These are phyloP conservation scores for Xenopus petersii DNA, from an alignment of 2,797 vertebrate species.

Conservation along the genomic window DNA sequence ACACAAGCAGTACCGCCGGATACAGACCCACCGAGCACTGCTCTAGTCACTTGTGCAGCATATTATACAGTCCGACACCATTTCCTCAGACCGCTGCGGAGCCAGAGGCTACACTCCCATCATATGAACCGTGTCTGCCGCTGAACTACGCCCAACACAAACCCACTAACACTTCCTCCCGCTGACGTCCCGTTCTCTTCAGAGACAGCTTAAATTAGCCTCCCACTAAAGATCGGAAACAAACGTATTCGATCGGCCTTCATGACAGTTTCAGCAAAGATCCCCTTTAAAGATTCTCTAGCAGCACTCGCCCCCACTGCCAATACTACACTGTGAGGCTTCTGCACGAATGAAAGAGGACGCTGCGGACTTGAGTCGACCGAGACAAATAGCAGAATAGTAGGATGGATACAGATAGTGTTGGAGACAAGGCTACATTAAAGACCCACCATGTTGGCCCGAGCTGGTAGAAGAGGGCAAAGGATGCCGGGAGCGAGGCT, in stretches of 20 bases:
- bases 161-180: too few relatives aligned
- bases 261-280: not conserved
- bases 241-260: not conserved
- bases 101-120: too few relatives aligned
- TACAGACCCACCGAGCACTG: too few relatives aligned
- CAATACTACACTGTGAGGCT: not conserved
- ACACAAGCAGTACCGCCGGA: too few relatives aligned
- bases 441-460: slow-evolving; percentile 80
- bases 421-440: accelerated
- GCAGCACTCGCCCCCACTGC: not conserved
- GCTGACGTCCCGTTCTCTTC: too few relatives aligned
- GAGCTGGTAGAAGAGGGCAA: slow-evolving; percentile 64
- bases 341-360: not conserved
- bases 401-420: slow-evolving; percentile 52
- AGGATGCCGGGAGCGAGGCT: slow-evolving; percentile 38
- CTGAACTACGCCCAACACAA: too few relatives aligned
- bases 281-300: not conserved
- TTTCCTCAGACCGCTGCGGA: too few relatives aligned
- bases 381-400: accelerated
- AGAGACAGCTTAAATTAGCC: too few relatives aligned
- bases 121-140: too few relatives aligned
- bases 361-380: accelerated
- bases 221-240: too few relatives aligned
- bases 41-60: too few relatives aligned
- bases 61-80: too few relatives aligned